Base-by-base conservation (phyloP, 2,113 vertebrate genomes). In the Anseranas semipalmata region DNA sequence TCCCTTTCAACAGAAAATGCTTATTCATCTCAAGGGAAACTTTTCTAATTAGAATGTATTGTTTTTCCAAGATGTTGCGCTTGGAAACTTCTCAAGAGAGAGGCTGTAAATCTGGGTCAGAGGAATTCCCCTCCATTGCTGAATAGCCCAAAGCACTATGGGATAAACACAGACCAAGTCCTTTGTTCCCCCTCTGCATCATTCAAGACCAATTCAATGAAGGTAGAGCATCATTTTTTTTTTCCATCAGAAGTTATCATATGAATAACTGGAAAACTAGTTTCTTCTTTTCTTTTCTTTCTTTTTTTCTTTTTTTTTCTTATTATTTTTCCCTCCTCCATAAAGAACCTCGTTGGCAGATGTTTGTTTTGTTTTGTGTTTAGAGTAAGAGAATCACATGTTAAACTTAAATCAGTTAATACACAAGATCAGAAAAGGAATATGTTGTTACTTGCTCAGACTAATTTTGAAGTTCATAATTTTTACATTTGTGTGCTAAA, bases 41-140 rank as follows among this genome's bases (percentile, higher is more conserved):
- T 55, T 87, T 37, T 46, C 84, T 30, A 50, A 15, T n/a, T 16
- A 7, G 14, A 59, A 63, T 63, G 12, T 17, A 10, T 43, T 48
- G 2, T 14, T 43, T 85, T 45, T 7, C 46, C 33, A n/a, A 48
- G n/a, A 50, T 25, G 5, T 55, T 67, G 1, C 2, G 35, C 71
- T 63, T 88, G 20, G 18, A 8, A 79, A 67, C 67, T 92, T 68
- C 4, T 21, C 0, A 0, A 66, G 10, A 16, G 1, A 77, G 10
- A 81, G 63, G 18, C 21, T 37, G 6, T 27, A 87, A 94, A 67
- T 82, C 2, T 56, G 8, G 2, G 13, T 43, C 33, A 66, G 9
- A 94, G 15, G 30, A 77, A 28, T 56, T 63, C 22, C 20, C 4
- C 7, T 56, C 55, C 39, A 15, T 7, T 92, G 27, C 2, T 79